Conservation (phyloP, 2,888 invertebrate genomes). For the Drosophila peninsularis region DNA sequence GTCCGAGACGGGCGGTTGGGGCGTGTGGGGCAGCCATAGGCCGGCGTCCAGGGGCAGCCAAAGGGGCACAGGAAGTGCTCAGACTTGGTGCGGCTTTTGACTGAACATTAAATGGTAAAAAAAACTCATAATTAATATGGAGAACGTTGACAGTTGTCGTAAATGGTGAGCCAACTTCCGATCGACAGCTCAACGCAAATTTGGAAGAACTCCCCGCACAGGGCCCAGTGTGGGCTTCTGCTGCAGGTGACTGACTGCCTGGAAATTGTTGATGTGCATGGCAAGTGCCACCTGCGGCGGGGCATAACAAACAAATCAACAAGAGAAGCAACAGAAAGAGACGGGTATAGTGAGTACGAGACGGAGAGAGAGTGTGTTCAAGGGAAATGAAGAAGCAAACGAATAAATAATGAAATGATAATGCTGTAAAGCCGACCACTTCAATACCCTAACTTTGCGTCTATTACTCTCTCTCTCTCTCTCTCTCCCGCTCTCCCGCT, state of each 20-base stretch:
- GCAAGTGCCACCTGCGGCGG: slow-evolving; percentile 71
- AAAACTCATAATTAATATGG: slow-evolving; percentile 69
- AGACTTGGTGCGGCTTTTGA: slow-evolving; percentile 48
- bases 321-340: slow-evolving; percentile 1
- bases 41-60: neutral
- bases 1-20: neutral
- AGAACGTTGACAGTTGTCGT: slow-evolving; percentile 69
- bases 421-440: neutral
- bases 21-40: neutral
- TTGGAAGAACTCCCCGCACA: slow-evolving; percentile 46
- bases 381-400: slow-evolving; percentile 3
- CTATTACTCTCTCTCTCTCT: neutral
- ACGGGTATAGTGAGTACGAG: neutral
- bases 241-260: slow-evolving; percentile 43
- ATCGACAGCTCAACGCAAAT: slow-evolving; percentile 54
- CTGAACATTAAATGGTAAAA: slow-evolving; percentile 15
- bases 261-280: slow-evolving; percentile 58
- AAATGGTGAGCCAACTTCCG: slow-evolving; percentile 72
- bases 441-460: neutral
- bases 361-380: neutral
- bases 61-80: slow-evolving; percentile 61
- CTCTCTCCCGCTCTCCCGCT: neutral
- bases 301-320: slow-evolving; percentile 27
- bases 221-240: no score
- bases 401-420: slow-evolving; percentile 2